Evolutionary conservation across 2,888 invertebrate genomes (phyloP).

Genomic region (Euproctis similis): DNA sequence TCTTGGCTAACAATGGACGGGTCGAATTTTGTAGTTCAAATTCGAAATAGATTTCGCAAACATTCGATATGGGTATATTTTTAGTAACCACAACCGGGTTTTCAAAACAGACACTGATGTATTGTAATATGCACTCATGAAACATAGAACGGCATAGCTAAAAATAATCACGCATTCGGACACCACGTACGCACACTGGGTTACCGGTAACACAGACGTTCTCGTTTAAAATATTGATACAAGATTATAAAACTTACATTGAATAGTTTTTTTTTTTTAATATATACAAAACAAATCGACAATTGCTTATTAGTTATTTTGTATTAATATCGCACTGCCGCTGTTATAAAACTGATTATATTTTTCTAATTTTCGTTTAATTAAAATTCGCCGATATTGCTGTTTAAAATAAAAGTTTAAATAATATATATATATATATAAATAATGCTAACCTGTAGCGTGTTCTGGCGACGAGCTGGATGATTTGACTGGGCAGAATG

Average conservation of each 20-base stretch:
- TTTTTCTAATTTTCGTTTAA: no score
- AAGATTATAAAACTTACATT: no score
- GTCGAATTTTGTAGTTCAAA: slow-evolving; percentile 46
- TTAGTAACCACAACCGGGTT: slow-evolving; percentile 71
- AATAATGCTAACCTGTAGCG: slow-evolving; percentile 69
- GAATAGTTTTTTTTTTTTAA: slow-evolving; percentile 5
- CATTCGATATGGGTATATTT: slow-evolving; percentile 73
- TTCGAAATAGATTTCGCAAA: slow-evolving; percentile 72
- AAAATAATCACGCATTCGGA: slow-evolving; percentile 47
- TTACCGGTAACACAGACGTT: slow-evolving; percentile 31
- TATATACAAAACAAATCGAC: no score
- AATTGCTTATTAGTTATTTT: no score
- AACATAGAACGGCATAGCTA: slow-evolving; percentile 49
- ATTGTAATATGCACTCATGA: slow-evolving; percentile 64
- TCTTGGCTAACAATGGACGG: slow-evolving; percentile 23
- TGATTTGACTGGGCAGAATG: slow-evolving; percentile 56
- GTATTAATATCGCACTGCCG: slow-evolving; percentile 58
- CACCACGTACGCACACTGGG: slow-evolving; percentile 37
- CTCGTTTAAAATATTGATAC: slow-evolving; percentile 15
- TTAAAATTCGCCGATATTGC: slow-evolving; percentile 42
- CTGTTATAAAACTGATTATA: slow-evolving; percentile 35
- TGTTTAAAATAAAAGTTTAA: slow-evolving; percentile 26
- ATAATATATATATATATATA: no score
- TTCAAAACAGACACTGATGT: slow-evolving; percentile 55
- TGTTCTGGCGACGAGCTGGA: slow-evolving; percentile 58